These are phyloP conservation scores for Ceratina australensis DNA, from an alignment of 1,140 invertebrate species.

Conservation along the genomic window DNA sequence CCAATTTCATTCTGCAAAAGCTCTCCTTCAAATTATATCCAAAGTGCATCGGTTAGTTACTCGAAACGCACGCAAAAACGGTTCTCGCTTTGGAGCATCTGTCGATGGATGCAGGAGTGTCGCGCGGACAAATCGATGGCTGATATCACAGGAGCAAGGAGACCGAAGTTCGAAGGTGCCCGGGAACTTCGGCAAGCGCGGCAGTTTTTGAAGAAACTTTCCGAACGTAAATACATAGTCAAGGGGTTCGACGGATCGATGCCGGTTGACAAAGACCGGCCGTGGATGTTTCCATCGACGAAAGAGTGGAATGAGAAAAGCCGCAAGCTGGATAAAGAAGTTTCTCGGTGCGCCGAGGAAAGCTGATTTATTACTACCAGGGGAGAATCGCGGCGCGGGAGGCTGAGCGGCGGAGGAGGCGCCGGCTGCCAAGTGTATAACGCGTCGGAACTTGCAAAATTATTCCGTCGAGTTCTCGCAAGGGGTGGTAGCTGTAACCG, in stretches of 20 bases:
- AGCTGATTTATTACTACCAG: slow-evolving; percentile 34
- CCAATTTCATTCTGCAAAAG: too few relatives aligned
- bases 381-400: background rate
- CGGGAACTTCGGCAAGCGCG: slow-evolving; percentile 9
- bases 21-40: too few relatives aligned
- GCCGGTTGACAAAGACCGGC: slow-evolving; percentile 13
- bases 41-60: background rate
- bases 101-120: too few relatives aligned
- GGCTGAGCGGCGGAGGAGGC: background rate
- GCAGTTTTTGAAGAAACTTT: slow-evolving; percentile 48
- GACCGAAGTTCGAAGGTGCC: background rate
- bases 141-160: too few relatives aligned
- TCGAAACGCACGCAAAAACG: background rate
- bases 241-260: background rate
- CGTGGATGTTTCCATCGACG: slow-evolving; percentile 6
- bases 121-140: too few relatives aligned
- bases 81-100: background rate
- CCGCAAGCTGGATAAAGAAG: slow-evolving; percentile 21
- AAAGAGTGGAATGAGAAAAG: background rate
- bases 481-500: background rate
- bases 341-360: slow-evolving; percentile 9
- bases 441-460: slow-evolving; percentile 23
- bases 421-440: slow-evolving; percentile 6
- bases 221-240: background rate
- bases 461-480: slow-evolving; percentile 29